Base-by-base conservation (phyloP, 2,888 invertebrate species). In the Cosmia trapezina region DNA sequence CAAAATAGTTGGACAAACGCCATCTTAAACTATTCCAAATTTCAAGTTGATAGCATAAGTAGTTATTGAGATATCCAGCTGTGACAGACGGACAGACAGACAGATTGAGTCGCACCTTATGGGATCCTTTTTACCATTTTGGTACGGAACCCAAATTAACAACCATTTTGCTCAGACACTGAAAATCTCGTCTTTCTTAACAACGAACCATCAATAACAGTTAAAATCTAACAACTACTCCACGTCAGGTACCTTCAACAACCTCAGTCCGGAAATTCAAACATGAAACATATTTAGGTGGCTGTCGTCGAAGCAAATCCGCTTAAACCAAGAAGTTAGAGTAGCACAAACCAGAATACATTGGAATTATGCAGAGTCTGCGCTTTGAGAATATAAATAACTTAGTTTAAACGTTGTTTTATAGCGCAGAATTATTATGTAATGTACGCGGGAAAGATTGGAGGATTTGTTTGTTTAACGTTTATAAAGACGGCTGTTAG, bases 271-370 rank as follows among this genome's bases (percentile, higher is more conserved):
- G 72, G 83, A 82, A 84, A 86, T 84, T 84, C 71, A 79, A 84
- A 84, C 64, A 62, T 63, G 70, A 56, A 75, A 74, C 76, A 76
- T 75, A 81, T 81, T 78, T 68, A 70, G 73, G 63, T 53, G 53
- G 53, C 75, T 70, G 85, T 78, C 78, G 53, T 59, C n/a, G 65
- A 53, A 33, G 67, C 49, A 82, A 86, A 82, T 76, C 77, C 83
- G 73, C 69, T 84, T 84, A 86, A 72, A 70, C 72, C 33, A 37
- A 71, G 60, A 83, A 82, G 69, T 86, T 84, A 75, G 57, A 73
- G 74, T 65, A 22, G 75, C 74, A 66, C 80, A 75, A 76, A 74
- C 75, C 54, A 78, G 86, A 84, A 82, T 80, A 78, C 80, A 86
- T 73, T 70, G 71, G 78, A 69, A 86, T 86, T 86, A 85, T 84